Evolutionary conservation across 2,888 invertebrate genomes (phyloP).

Genomic region (Xestoiulus laeticollis): DNA sequence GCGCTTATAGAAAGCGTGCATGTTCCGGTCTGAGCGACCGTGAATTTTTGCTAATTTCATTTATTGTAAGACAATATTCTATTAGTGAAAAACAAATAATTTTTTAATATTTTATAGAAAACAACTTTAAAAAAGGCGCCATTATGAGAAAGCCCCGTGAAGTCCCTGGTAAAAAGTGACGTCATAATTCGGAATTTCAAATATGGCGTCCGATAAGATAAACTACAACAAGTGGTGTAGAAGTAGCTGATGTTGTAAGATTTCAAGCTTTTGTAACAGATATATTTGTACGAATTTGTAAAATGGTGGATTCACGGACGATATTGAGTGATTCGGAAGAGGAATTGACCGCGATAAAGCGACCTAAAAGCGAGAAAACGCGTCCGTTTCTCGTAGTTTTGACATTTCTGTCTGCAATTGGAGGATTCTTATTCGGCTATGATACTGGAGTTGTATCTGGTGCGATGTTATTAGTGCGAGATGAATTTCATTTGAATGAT

Average conservation of each 20-base stretch:
- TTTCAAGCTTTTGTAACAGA: neutral
- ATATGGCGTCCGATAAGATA: slow-evolving; percentile 34
- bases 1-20: too few species aligned
- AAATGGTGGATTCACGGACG: slow-evolving; percentile 41
- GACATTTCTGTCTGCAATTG: slow-evolving; percentile 66
- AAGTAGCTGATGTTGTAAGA: neutral
- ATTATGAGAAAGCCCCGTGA: neutral
- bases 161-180: neutral
- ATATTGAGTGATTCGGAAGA: slow-evolving; percentile 51
- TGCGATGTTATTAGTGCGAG: slow-evolving; percentile 65
- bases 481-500: slow-evolving; percentile 64
- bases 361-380: slow-evolving; percentile 34
- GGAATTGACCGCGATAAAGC: neutral
- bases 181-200: neutral
- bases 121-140: neutral
- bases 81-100: too few species aligned
- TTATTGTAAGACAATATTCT: too few species aligned
- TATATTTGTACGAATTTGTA: neutral
- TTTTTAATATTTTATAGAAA: too few species aligned
- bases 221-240: neutral
- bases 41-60: too few species aligned
- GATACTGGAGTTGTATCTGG: slow-evolving; percentile 71
- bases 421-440: slow-evolving; percentile 70
- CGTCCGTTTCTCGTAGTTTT: slow-evolving; percentile 61
- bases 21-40: too few species aligned